These are phyloP conservation scores for Odontamblyopus lacepedii DNA, from an alignment of 2,797 vertebrate genomes.

Conservation along the genomic window DNA sequence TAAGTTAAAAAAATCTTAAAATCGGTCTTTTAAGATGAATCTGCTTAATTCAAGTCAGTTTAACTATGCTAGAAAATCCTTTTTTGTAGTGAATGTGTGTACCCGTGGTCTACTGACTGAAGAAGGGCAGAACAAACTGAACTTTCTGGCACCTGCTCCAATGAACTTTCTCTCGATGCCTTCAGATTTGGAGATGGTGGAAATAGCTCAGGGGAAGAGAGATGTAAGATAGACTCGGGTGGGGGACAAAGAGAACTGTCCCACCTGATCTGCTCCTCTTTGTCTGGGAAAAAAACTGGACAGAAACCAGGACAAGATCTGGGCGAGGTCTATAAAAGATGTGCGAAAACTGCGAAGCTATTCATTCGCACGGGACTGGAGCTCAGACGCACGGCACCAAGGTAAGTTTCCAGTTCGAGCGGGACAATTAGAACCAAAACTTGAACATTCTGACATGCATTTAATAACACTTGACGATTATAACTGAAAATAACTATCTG, in stretches of 20 bases:
- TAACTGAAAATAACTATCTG: not conserved
- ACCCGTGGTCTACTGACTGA: too few species aligned
- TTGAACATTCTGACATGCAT: too few species aligned
- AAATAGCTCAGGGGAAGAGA: not conserved
- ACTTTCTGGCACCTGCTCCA: too few species aligned
- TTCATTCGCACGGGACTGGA: slow-evolving; percentile 12
- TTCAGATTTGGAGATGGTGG: not conserved
- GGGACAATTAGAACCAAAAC: not conserved
- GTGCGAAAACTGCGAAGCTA: slow-evolving; percentile 19
- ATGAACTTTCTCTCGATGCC: too few species aligned
- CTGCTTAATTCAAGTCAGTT: too few species aligned
- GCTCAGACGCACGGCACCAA: not conserved
- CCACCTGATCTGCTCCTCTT: slow-evolving; percentile 25
- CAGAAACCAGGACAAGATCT: slow-evolving; percentile 47
- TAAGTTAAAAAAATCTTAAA: too few species aligned
- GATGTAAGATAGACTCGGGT: slow-evolving; percentile 1
- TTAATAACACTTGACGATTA: not conserved
- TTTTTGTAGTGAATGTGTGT: too few species aligned
- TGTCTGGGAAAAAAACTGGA: slow-evolving; percentile 41
- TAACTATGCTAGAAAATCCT: too few species aligned
- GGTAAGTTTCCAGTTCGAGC: slow-evolving; percentile 55
- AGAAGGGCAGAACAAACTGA: too few species aligned
- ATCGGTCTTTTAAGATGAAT: too few species aligned
- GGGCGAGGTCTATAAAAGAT: slow-evolving; percentile 69
- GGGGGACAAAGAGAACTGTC: slow-evolving; percentile 45